phyloP scores from a whole-genome alignment of 2,888 invertebrate genomes.

The Drosophila cognata region DNA sequence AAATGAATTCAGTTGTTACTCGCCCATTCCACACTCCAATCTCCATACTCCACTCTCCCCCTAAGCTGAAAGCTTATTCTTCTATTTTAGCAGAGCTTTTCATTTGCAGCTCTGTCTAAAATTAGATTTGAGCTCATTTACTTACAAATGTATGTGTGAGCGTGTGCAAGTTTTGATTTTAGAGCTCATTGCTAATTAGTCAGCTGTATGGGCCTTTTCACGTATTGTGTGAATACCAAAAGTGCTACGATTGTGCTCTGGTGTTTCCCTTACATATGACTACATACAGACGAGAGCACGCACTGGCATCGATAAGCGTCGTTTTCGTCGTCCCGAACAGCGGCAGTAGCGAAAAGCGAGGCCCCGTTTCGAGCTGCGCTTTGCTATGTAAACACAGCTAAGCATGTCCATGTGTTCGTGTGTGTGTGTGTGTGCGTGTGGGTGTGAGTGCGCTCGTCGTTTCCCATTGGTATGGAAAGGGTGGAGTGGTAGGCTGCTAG shows the following conservation, averaged over 20 bases:
- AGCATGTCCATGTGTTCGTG: constrained; percentile 41
- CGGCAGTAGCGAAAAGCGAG: constrained; percentile 51
- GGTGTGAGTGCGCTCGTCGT: constrained; percentile 16
- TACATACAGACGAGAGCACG: constrained; percentile 39
- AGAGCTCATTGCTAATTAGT: constrained; percentile 58
- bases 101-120: constrained; percentile 29
- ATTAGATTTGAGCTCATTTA: constrained; percentile 12
- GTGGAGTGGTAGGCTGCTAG: constrained; percentile 5
- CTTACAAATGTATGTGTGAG: neutral
- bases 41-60: neutral
- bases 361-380: constrained; percentile 72
- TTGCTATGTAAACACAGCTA: constrained; percentile 74
- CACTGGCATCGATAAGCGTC: constrained; percentile 63
- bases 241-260: constrained; percentile 4
- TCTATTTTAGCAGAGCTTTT: constrained; percentile 46
- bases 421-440: constrained; percentile 9
- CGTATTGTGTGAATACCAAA: constrained; percentile 29
- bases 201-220: constrained; percentile 57
- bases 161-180: constrained; percentile 31
- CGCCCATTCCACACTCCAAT: neutral
- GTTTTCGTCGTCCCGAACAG: constrained; percentile 46
- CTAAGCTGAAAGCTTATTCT: constrained; percentile 20
- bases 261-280: constrained; percentile 27
- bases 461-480: constrained; percentile 29
- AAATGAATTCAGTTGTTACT: constrained; percentile 17